A percentile compares a stretch with the other conserved stretches of the same genome.
phyloP scores from a whole-genome alignment of 2,888 invertebrate genomes.

The Chrysomela aeneicollis region DNA sequence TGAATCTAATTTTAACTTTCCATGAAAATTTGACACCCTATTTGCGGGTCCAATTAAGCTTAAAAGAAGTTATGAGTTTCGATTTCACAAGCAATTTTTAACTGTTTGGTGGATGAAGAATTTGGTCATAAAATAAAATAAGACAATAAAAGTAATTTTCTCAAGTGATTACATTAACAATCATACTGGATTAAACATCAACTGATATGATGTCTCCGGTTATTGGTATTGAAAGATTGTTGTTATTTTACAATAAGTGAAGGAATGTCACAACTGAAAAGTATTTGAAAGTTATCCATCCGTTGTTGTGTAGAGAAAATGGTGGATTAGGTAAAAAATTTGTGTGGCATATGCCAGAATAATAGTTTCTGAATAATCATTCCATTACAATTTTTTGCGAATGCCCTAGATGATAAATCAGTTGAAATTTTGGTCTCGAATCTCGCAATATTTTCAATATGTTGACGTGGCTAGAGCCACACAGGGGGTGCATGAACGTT shows the following conservation, averaged over 20 bases:
- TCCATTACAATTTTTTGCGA: background rate
- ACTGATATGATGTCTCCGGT: background rate
- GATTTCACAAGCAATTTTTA: background rate
- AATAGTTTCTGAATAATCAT: background rate
- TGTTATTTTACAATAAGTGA: background rate
- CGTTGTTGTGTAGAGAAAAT: constrained; percentile 2
- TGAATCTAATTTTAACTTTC: constrained; percentile 31
- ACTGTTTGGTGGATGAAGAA: too few species aligned
- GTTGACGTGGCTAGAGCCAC: constrained; percentile 58
- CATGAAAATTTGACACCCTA: constrained; percentile 29
- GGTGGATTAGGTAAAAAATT: background rate
- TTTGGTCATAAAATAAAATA: too few species aligned
- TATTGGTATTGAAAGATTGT: background rate
- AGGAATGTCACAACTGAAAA: constrained; percentile 1
- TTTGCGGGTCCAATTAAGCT: background rate
- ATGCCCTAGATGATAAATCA: background rate
- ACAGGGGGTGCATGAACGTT: background rate
- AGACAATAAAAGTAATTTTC: too few species aligned
- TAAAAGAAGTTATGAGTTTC: background rate
- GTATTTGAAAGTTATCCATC: background rate
- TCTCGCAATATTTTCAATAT: constrained; percentile 50
- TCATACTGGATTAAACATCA: background rate
- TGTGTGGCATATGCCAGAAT: background rate
- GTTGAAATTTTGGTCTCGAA: constrained; percentile 11
- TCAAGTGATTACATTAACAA: constrained; percentile 10